Conservation (phyloP, 2,888 invertebrate species). For the Drosophila austrosaltans region DNA sequence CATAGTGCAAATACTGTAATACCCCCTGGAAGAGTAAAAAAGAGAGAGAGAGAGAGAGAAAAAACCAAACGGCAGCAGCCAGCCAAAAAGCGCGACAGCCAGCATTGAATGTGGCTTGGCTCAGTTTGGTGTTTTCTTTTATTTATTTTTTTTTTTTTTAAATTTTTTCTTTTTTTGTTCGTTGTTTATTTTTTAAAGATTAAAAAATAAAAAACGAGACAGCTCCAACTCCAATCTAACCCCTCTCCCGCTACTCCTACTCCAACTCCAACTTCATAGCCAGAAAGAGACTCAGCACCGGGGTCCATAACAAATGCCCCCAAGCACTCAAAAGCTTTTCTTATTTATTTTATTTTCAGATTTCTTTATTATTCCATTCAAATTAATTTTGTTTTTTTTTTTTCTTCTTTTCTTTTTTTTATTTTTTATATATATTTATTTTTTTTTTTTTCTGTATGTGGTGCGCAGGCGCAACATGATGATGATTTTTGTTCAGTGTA, state of each 20-base stretch:
- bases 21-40: not conserved
- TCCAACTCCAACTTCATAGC: not conserved
- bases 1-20: not conserved
- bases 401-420: not conserved
- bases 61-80: conserved; percentile 45
- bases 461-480: conserved; percentile 49
- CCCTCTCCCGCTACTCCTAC: not conserved
- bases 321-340: conserved; percentile 54
- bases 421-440: not conserved
- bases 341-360: conserved; percentile 52
- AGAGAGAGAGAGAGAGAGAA: conserved; percentile 17
- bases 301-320: conserved; percentile 53
- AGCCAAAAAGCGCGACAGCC: conserved; percentile 46
- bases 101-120: conserved; percentile 42
- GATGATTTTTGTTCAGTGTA: conserved; percentile 64
- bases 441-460: conserved; percentile 31
- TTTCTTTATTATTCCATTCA: conserved; percentile 48
- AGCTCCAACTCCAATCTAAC: conserved; percentile 36
- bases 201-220: conserved; percentile 41
- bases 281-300: conserved; percentile 31
- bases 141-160: not conserved
- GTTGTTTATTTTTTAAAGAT: conserved; percentile 61
- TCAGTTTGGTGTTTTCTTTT: not conserved
- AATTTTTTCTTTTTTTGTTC: not conserved
- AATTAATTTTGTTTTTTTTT: conserved; percentile 27